A percentile compares a stretch with the other conserved stretches of the same genome.
Evolutionary conservation across 2,888 invertebrate species (phyloP).

Genomic region (Nemapogon koenigi): DNA sequence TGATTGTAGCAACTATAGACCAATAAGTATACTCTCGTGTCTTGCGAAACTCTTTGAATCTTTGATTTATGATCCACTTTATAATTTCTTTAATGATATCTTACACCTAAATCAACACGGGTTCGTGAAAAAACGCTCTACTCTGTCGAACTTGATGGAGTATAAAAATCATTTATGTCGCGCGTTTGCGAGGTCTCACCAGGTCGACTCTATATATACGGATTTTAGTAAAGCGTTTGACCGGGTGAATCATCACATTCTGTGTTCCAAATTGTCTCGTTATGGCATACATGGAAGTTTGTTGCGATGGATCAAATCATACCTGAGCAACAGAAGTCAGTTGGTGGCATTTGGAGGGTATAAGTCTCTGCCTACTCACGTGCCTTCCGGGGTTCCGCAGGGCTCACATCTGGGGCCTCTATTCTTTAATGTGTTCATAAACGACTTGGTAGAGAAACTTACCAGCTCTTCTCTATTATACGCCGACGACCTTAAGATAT

Average conservation of each 20-base stretch:
- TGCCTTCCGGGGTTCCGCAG: slow-evolving; percentile 10
- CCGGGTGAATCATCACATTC: slow-evolving; percentile 9
- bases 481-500: slow-evolving; percentile 11
- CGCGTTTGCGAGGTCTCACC: slow-evolving; percentile 7
- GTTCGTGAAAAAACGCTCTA: slow-evolving; percentile 14
- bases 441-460: slow-evolving; percentile 2
- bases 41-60: slow-evolving; percentile 12
- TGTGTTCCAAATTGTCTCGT: slow-evolving; percentile 5
- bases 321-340: slow-evolving; percentile 8
- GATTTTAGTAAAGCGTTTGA: slow-evolving; percentile 18
- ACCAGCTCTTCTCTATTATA: not conserved
- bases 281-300: slow-evolving; percentile 2
- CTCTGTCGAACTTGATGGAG: slow-evolving; percentile 13
- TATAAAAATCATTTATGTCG: slow-evolving; percentile 11
- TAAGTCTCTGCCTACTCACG: not conserved
- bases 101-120: slow-evolving; percentile 13
- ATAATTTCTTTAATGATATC: slow-evolving; percentile 9
- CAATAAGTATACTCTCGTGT: slow-evolving; percentile 10
- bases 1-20: slow-evolving; percentile 10
- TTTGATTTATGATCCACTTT: slow-evolving; percentile 9
- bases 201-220: slow-evolving; percentile 15
- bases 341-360: slow-evolving; percentile 10
- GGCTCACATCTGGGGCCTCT: slow-evolving; percentile 11
- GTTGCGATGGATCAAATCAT: slow-evolving; percentile 8
- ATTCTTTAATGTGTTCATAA: slow-evolving; percentile 9